Base-by-base conservation (phyloP, 2,888 invertebrate species). In the Cephus rjabovi region DNA sequence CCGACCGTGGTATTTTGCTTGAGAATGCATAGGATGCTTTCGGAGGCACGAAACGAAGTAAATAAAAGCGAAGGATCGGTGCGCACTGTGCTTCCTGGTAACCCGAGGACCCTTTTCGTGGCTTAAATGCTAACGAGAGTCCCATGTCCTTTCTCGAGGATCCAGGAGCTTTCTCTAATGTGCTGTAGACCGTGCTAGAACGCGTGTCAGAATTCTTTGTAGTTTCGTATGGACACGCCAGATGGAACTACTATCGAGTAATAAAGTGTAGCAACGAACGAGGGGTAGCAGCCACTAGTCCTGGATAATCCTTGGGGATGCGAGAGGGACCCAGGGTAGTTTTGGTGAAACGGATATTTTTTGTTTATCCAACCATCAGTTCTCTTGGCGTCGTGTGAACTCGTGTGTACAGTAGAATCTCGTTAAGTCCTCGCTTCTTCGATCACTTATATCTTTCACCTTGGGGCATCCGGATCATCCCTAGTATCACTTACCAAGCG, bases 221-320 rank as follows among this genome's bases (percentile, higher is more conserved):
- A 23, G 9, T 56, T 56, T 56, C 23, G 6, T 56, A 9, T 56
- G 23, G 56, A 56, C 23, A 2, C 56, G 15, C 23, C 2, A 56
- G 56, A 56, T 23, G 56, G 56, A 0, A 56, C 56, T 23, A 23
- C 23, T 56, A 9, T 9, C 77, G 79, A 79, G 79, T 76, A 74
- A 79, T 83, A 80, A 84, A 81, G 79, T 23, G 2, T 76, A 73
- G 40, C 73, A 79, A 83, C 82, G 81, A 83, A 84, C 73, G 81
- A 79, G 80, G 78, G 81, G 79, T 80, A 81, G 76, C 30, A 75
- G 74, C 35, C 56, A 77, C 69, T 78, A 79, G 82, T 75, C 75
- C 77, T 76, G 80, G 81, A 83, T 84, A 83, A 84, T 84, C 83
- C 83, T 80, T 33, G 12, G 79, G 69, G 79, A 79, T 23, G 23